Evolutionary conservation across 2,797 vertebrate species (phyloP), one percentile per base, ranked within the genome.

Genomic region (Menidia menidia): DNA sequence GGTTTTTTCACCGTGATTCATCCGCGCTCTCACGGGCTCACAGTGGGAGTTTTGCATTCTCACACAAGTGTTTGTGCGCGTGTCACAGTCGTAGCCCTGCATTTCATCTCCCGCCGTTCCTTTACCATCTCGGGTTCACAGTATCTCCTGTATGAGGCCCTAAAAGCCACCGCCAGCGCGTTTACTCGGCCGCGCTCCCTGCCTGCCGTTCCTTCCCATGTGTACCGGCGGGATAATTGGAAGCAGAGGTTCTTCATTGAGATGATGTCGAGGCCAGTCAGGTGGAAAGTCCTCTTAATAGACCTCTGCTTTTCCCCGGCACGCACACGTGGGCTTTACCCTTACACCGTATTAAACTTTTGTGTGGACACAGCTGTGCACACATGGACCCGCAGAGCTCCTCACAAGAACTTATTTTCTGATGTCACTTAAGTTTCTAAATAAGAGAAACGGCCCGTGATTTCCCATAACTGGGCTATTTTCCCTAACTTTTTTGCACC

Each of bases 281-380:
- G 88, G 84, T 92, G 88, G 85, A 94, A 93, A 91, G 81, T 57
- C 64, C 76, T 87, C 74, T 88, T 91, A 91, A 92, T 93, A 87
- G 88, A 90, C 79, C 85, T 86, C 64, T 80, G 77, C 85, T 87
- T 81, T 82, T 58, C 60, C 52, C 58, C 43, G 59, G 59, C 71
- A 56, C 51, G 54, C 62, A 71, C 62, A 59, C 42, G 56, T 8
- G 3, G n/a, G 48, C 72, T 81, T 81, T 74, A 85, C 69, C 78
- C 64, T 72, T 60, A 51, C 39, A 54, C 6, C 32, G 30, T 52
- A 43, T 50, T 52, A 61, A 47, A 72, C 56, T 15, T 75, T 35
- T 62, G 19, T 60, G 69, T 67, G 53, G 19, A 80, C 31, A 12
- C 66, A 67, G 45, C 64, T 68, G 59, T 64, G 45, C 75, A 66